Base-by-base conservation (phyloP, 2,113 vertebrate species). In the Archilochus colubris region DNA sequence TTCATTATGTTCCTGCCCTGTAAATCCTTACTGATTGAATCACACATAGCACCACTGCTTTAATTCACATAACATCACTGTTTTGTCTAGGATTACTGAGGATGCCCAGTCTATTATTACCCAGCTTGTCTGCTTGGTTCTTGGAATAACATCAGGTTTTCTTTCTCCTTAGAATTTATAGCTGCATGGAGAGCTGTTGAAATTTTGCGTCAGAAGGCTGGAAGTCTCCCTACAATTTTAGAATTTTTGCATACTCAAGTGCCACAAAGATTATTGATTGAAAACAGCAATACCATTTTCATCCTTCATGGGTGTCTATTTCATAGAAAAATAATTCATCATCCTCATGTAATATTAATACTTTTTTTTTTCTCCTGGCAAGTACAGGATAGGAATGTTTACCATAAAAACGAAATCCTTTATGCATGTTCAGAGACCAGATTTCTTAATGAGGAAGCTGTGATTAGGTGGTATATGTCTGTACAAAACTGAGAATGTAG, bases 1-100 rank as follows among this genome's bases (percentile, higher is more conserved):
- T 96, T 91, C 79, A 82, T 95, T 95, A 63, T 57, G 70, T 80
- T 82, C 78, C 51, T 84, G 66, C 75, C 75, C 84, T 91, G 94
- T 89, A 87, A 91, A 66, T 92, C 84, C 61, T 78, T 55, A 63
- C 75, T 82, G 88, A 91, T 86, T 89, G 67, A 83, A 91, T 94
- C 76, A 74, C 46, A 38, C 62, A 25, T 87, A 81, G 64, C 64
- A 31, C 13, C 66, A 66, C 70, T 96, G 50, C 74, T 84, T 89
- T 75, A 67, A 70, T 93, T 93, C 62, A 57, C n/a, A n/a, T 76
- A 94, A 85, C 67, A 76, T 54, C 84, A 82, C 50, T 73, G 30
- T 85, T 85, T 87, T 48, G 78, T 87, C 59, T 80, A 50, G 59
- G 67, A 76, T 92, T 93, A 63, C 54, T 77, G 30, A 75, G n/a